Evolutionary conservation across 2,888 invertebrate genomes (phyloP), one percentile per base, ranked within the genome.

Genomic region (Callinectes sapidus): DNA sequence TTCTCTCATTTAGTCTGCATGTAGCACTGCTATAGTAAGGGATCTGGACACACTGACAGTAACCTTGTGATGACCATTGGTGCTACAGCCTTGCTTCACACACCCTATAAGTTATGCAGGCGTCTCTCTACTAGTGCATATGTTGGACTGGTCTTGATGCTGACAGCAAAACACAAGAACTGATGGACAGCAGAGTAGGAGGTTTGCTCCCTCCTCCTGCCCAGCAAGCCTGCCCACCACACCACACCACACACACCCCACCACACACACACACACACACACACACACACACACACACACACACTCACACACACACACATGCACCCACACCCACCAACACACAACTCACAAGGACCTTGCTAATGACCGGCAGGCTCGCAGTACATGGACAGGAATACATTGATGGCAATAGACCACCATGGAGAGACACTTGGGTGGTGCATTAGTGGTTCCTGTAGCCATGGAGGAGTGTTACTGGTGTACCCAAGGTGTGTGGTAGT

Each of bases 11-110:
- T 92, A 90, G 77, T 55, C 61, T 90, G 88, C 92, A 90, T 87
- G 77, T 89, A 90, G 92, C 81, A 90, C 77, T 90, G 90, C 91
- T 91, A 88, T 85, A 66, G 91, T 91, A 92, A 89, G 81, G 92
- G 91, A 88, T 86, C 66, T 77, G 91, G 91, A 81, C 91, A 89
- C 89, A 54, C n/a, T 90, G 39, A 87, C 61, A 93, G 89, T 77
- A 91, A 48, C 71, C 81, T 91, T 93, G 92, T 93, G 92, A 93
- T 93, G 88, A 77, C 90, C 88, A 87, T 87, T 93, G 92, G 92
- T 93, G 92, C 92, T 93, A 93, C 90, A 91, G 92, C 92, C 88
- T 66, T 85, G 89, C 89, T 87, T 90, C 90, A 86, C 88, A 81
- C 92, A 92, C 90, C 90, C 90, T 90, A 39, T 90, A 23, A 54